Evolutionary conservation across 2,888 invertebrate species (phyloP).

Genomic region (Drosophila niveifrons): DNA sequence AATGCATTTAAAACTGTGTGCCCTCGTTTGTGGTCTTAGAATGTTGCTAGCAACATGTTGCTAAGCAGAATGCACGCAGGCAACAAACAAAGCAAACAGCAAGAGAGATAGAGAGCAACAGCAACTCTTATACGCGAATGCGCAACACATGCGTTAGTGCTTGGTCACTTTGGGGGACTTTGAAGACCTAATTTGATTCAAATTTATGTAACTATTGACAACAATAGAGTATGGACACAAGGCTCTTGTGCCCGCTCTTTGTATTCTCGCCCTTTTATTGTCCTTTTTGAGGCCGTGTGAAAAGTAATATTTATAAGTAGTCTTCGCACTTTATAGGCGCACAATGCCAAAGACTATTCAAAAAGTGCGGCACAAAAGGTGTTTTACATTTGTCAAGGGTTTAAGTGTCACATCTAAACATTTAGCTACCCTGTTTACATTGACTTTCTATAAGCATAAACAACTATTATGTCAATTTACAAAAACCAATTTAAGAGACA

Average conservation of each 20-base stretch:
- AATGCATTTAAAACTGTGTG: not conserved
- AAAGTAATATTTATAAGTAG: slow-evolving; percentile 30
- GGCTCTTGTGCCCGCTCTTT: slow-evolving; percentile 45
- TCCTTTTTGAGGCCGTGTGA: slow-evolving; percentile 24
- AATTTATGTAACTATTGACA: slow-evolving; percentile 73
- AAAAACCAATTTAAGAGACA: not conserved
- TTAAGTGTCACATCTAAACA: slow-evolving; percentile 1
- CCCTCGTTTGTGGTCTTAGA: not conserved
- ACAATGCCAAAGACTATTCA: slow-evolving; percentile 12
- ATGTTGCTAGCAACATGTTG: slow-evolving; percentile 48
- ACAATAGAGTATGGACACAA: slow-evolving; percentile 53
- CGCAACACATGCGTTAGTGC: slow-evolving; percentile 54
- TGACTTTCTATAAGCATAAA: not conserved
- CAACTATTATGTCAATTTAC: not conserved
- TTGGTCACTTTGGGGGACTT: slow-evolving; percentile 40
- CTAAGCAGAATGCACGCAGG: not conserved
- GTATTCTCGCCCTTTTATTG: slow-evolving; percentile 39
- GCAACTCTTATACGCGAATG: slow-evolving; percentile 59
- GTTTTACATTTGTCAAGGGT: slow-evolving; percentile 7
- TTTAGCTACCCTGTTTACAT: not conserved
- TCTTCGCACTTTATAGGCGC: not conserved
- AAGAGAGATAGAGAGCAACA: slow-evolving; percentile 7
- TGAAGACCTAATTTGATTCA: slow-evolving; percentile 68
- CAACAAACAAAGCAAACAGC: slow-evolving; percentile 7
- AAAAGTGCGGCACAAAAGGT: slow-evolving; percentile 9